Evolutionary conservation across 2,113 vertebrate species (phyloP).

Genomic region (Esox niger): DNA sequence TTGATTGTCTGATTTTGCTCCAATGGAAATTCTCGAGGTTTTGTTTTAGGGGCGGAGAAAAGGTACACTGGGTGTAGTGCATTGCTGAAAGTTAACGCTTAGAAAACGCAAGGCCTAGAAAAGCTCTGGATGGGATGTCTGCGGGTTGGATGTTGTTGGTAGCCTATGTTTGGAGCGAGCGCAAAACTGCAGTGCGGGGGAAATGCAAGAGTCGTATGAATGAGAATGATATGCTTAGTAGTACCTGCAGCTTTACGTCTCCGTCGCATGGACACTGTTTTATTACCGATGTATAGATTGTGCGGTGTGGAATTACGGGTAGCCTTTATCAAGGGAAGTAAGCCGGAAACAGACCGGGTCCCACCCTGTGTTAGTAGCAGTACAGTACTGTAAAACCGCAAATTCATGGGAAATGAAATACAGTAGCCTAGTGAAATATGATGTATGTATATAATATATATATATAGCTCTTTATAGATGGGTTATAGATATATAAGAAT

Average conservation of each 20-base stretch:
- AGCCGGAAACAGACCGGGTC: not conserved
- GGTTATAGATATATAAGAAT: no score
- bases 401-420: no score
- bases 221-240: not conserved
- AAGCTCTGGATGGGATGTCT: not conserved
- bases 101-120: not conserved
- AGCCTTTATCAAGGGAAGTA: not conserved
- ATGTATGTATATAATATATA: no score
- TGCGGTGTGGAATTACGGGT: not conserved
- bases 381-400: no score
- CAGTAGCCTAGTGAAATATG: no score
- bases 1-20: not conserved
- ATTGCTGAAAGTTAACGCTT: not conserved
- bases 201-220: not conserved
- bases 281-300: not conserved
- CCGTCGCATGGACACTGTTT: not conserved
- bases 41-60: not conserved
- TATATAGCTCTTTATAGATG: no score
- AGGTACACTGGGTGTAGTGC: not conserved
- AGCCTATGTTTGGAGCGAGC: not conserved
- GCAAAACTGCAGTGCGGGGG: slow-evolving; percentile 13
- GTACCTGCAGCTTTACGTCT: no score
- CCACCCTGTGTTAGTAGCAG: not conserved
- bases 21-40: not conserved
- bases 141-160: not conserved